Evolutionary conservation across 2,113 vertebrate genomes (phyloP).

Genomic region (Alouatta palliata): DNA sequence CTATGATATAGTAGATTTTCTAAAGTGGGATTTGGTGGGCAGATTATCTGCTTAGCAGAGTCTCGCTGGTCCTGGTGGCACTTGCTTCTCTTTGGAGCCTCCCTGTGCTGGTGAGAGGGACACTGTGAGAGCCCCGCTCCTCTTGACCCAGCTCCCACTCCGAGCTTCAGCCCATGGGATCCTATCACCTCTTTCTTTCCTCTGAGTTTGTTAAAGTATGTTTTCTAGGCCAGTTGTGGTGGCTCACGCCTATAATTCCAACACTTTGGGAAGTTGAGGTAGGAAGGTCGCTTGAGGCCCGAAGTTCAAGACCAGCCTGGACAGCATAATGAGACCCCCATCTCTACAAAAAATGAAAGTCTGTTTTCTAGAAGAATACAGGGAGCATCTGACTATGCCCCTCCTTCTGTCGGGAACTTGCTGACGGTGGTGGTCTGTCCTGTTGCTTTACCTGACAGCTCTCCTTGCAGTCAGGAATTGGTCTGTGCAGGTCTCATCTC

Average conservation of each 20-base stretch:
- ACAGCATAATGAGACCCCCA: no score
- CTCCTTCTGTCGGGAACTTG: background rate
- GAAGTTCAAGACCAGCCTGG: no score
- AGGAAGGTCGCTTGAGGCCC: no score
- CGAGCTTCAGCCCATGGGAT: background rate
- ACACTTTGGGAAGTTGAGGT: no score
- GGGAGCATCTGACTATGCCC: background rate
- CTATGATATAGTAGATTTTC: background rate
- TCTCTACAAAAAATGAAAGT: no score
- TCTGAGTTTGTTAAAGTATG: background rate
- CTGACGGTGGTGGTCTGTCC: background rate
- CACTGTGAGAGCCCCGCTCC: background rate
- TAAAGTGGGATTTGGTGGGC: background rate
- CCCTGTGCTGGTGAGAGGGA: no score
- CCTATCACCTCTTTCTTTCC: rapidly evolving
- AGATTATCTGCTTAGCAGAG: background rate
- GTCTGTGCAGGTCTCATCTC: rapidly evolving
- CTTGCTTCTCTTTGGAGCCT: no score
- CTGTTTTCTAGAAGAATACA: background rate
- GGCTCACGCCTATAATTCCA: no score
- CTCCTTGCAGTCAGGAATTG: background rate
- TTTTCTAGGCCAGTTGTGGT: background rate
- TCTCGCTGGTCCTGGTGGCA: background rate
- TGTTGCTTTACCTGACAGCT: background rate
- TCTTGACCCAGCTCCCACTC: rapidly evolving